phyloP scores from a whole-genome alignment of 1,140 invertebrate species.

The Brachionus koreanus region DNA sequence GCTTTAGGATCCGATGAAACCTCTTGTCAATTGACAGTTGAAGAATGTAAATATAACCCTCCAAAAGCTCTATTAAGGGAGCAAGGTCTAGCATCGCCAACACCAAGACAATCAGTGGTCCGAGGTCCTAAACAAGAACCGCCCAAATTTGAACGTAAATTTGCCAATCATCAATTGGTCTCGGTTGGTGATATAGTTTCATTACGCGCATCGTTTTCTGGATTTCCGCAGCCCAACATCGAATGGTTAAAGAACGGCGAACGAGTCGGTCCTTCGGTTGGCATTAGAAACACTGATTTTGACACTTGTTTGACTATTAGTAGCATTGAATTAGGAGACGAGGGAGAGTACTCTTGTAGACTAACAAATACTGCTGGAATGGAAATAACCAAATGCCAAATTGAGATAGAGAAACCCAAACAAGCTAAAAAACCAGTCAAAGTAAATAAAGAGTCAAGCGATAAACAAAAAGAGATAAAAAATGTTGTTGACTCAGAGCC shows the following conservation, averaged over 20 bases:
- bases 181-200: not conserved
- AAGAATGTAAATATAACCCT: slow-evolving; percentile 21
- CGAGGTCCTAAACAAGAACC: slow-evolving; percentile 3
- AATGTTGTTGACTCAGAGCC: not conserved
- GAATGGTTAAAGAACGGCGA: slow-evolving; percentile 44
- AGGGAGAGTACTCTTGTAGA: slow-evolving; percentile 39
- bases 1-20: slow-evolving; percentile 87
- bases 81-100: not conserved
- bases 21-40: slow-evolving; percentile 71
- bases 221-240: not conserved
- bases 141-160: slow-evolving; percentile 17
- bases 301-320: slow-evolving; percentile 28
- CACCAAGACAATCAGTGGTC: not conserved
- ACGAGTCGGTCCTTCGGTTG: not conserved
- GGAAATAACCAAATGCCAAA: slow-evolving; percentile 42
- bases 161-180: slow-evolving; percentile 7
- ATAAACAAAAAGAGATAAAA: not conserved
- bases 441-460: not conserved
- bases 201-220: not conserved
- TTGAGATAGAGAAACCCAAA: slow-evolving; percentile 38
- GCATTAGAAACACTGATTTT: not conserved
- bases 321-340: not conserved
- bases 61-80: slow-evolving; percentile 15
- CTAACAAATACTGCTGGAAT: slow-evolving; percentile 22
- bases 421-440: slow-evolving; percentile 43